Percentiles rank a stretch among this genome's conserved stretches.
Evolutionary conservation across 2,888 invertebrate species (phyloP).

Genomic region (Folsomia manolachei): DNA sequence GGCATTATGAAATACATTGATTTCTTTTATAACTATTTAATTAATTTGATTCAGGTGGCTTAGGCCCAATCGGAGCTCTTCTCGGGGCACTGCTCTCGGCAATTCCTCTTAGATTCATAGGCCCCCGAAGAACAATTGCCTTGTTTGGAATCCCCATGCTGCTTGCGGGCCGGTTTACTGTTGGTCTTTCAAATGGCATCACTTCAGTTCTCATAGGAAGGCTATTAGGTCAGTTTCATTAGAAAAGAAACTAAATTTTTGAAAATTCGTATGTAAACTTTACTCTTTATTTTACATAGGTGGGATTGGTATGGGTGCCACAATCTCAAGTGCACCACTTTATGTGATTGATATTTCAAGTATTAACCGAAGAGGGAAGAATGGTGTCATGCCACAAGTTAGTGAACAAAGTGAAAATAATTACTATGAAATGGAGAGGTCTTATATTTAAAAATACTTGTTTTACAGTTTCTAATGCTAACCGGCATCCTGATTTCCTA

Average conservation of each 20-base stretch:
- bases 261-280: not conserved
- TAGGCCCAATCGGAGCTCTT: slow-evolving; percentile 37
- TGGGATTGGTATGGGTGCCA: slow-evolving; percentile 30
- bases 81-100: slow-evolving; percentile 24
- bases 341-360: slow-evolving; percentile 32
- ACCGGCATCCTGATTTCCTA: slow-evolving; percentile 43
- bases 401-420: too few relatives aligned
- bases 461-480: slow-evolving; percentile 41
- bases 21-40: too few relatives aligned
- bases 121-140: slow-evolving; percentile 26
- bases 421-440: too few relatives aligned
- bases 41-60: slow-evolving; percentile 23
- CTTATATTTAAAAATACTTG: not conserved
- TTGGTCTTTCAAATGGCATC: slow-evolving; percentile 22
- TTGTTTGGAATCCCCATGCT: slow-evolving; percentile 29
- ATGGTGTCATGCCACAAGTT: slow-evolving; percentile 39
- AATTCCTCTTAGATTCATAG: slow-evolving; percentile 20
- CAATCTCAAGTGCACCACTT: slow-evolving; percentile 30
- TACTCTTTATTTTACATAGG: slow-evolving; percentile 22
- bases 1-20: too few relatives aligned
- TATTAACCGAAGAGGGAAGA: slow-evolving; percentile 21
- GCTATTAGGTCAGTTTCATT: slow-evolving; percentile 15
- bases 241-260: not conserved
- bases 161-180: slow-evolving; percentile 19
- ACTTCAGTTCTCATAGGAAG: slow-evolving; percentile 25